Evolutionary conservation across 35 echinoderm and acorn worm genomes (phyloP), one percentile per base, ranked within the genome.

Genomic region (Ophioderma brevispina): DNA sequence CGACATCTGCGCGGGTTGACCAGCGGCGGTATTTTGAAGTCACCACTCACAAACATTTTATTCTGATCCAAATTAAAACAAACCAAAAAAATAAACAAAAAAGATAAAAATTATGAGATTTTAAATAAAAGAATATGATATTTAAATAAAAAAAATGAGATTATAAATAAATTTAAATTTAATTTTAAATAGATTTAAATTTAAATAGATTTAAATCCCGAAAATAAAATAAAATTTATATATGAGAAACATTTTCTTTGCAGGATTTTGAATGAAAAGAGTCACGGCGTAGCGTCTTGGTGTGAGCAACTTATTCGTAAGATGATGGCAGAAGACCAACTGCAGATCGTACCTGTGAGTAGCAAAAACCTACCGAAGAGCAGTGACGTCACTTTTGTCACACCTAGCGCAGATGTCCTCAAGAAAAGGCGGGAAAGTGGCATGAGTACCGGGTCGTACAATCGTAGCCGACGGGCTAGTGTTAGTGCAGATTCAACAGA

Each of bases 231-330:
- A n/a, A n/a, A n/a, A n/a, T n/a, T n/a, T n/a, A n/a, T n/a, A n/a
- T n/a, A n/a, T n/a, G n/a, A n/a, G 41, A 46, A 46, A 46, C 41
- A 46, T 46, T 46, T 46, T 90, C 25, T 39, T 39, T 10, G 17
- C 46, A 99, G 97, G 15, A 92, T 99, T 30, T 55, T 99, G 25
- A 91, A 99, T 85, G 89, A 99, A 75, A 92, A 89, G 42, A 95
- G 93, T 76, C 97, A 99, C 33, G 97, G 97, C 33, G 86, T 99
- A 36, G 81, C 97, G 0, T 99, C 97, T 13, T 99, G 97, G 97
- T 95, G 93, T 70, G 97, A 99, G 77, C 97, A 99, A 88, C 88
- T 99, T 0, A 86, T 95, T 38, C 87, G 91, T 33, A 94, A 99
- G 43, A 95, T 99, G 93, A 76, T 90, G 34, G 84, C 88, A 42